Base-by-base conservation (phyloP, 1,140 invertebrate species). In the Parasteatoda tepidariorum region DNA sequence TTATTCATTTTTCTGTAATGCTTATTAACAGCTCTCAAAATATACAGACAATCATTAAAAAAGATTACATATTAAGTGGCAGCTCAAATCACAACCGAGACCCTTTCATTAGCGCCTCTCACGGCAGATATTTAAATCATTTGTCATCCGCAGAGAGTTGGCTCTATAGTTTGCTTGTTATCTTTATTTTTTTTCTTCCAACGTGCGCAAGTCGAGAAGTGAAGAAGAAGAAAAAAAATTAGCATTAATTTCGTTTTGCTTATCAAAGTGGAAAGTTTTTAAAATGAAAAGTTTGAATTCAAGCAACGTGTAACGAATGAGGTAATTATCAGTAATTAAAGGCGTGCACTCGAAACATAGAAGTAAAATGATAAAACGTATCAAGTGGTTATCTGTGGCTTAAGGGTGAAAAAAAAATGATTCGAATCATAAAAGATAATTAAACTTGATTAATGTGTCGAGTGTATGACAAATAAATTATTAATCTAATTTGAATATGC, bases 21-120 rank as follows among this genome's bases (percentile, higher is more conserved):
- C 74, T 54, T 78, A 78, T 64, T 66, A 78, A 41, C 74, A 30
- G 34, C 57, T 75, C 54, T 62, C 73, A 75, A 71, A 78, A 78
- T 41, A 78, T 34, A 55, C 74, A 64, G 59, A 74, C 54, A 31
- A 78, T 78, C 74, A 78, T 78, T 78, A 66, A 78, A 78, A 78
- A 66, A 41, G 62, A 78, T 78, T 66, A 55, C 74, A 78, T 78
- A 78, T 78, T 66, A 78, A 78, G 62, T 78, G 59, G 74, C 61
- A 26, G 70, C 55, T 62, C 22, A 33, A 62, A 57, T 62, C 73
- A 54, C 38, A 62, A 38, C 11, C n/a, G 74, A 61, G 26, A 66
- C 24, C 26, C 74, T 66, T 78, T 78, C 73, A 75, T 75, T 75
- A 73, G 28, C 38, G 34, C 22, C 54, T 73, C 70, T n/a, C 70